A percentile compares a stretch with the other conserved stretches of the same genome.
These are phyloP conservation scores for Lepilemur ruficaudatus DNA, from an alignment of 2,797 vertebrate species.

Conservation along the genomic window DNA sequence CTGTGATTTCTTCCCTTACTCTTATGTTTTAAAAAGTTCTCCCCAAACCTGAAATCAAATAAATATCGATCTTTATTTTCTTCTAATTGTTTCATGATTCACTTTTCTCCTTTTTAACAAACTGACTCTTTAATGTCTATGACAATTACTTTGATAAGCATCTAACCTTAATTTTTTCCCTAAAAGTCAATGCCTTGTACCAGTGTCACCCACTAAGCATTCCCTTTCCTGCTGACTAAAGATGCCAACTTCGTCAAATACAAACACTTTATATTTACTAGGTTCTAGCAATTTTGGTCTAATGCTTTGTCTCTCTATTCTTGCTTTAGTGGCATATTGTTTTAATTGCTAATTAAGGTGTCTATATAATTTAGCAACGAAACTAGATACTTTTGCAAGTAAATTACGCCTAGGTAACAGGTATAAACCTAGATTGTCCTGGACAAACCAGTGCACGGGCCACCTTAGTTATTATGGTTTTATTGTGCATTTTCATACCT, in stretches of 20 bases:
- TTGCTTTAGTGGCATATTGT: background rate
- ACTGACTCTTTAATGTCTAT: background rate
- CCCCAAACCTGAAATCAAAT: background rate
- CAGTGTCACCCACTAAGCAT: background rate
- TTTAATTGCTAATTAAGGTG: background rate
- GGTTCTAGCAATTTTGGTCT: background rate
- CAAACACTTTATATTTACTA: background rate
- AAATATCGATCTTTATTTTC: conserved; percentile 13
- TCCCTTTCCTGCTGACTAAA: background rate
- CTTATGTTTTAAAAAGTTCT: background rate
- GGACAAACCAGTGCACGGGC: background rate
- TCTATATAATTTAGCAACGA: background rate
- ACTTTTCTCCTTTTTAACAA: background rate
- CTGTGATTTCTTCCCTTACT: background rate
- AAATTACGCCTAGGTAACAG: background rate
- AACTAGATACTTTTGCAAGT: background rate
- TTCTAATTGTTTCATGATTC: background rate
- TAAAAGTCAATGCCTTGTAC: background rate
- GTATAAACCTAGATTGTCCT: background rate
- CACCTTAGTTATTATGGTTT: background rate
- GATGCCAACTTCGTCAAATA: background rate
- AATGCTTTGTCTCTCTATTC: background rate
- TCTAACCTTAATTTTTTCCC: background rate
- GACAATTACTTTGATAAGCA: background rate
- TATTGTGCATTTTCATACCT: conserved; percentile 9